Base-by-base conservation (phyloP, 1,140 invertebrate genomes). In the Anadara kagoshimensis region DNA sequence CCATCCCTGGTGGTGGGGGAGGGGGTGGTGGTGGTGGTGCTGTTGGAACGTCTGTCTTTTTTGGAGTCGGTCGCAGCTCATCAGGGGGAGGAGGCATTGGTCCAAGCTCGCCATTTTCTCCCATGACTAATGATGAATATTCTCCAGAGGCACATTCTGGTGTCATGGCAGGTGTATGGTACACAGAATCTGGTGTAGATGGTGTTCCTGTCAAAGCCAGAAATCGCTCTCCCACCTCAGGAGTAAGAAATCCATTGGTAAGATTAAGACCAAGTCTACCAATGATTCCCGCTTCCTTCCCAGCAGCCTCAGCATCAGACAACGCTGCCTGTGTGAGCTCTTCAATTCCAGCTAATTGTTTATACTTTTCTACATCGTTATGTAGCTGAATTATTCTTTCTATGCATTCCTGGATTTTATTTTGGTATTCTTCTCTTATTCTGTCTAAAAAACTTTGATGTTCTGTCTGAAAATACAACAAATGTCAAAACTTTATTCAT, bases 341-440 rank as follows among this genome's bases (percentile, higher is more conserved):
- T 56, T 88, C 83, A 20, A 86, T 85, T 10, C 85, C 82, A 22
- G 85, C 83, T 24, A 87, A 69, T 47, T 79, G 72, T 68, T 79
- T 78, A 70, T 84, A 89, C 81, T 90, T 90, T 68, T 89, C 86
- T 75, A 91, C 91, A 76, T 93, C 91, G 26, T 80, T 82, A 70
- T 88, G 80, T 22, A 93, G 81, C 44, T 90, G 90, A 73, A 78
- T 83, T 51, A 90, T 87, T 51, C 91, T 83, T 69, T 86, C 88
- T 20, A 90, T 86, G 59, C 92, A 91, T 22, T 90, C 88, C 43
- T 89, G 82, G 29, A 92, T 66, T 78, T 92, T 90, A 51, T 88
- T 61, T 14, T 76, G 58, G 63, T 83, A 83, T 43, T 82, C 83
- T n/a, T 78, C 75, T 36, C 80, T 75, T 4, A 80, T 64, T 41